phyloP scores from a whole-genome alignment of 2,888 invertebrate species.

The Nesidiocoris tenuis region DNA sequence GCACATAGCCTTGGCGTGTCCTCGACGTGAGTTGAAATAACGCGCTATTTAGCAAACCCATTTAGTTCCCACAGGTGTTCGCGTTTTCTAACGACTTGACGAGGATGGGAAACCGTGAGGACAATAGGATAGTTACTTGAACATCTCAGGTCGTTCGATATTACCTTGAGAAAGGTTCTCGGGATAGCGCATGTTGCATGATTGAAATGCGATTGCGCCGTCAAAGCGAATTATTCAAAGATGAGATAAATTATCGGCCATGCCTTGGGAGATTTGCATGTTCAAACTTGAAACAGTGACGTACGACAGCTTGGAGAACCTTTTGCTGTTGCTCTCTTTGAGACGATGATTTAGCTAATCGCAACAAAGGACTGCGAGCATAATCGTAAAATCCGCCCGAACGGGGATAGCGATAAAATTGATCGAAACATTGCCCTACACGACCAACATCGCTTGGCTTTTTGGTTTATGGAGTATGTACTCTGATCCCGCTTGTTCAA shows the following conservation, averaged over 20 bases:
- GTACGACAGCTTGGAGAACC: not conserved
- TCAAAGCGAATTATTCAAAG: not conserved
- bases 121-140: not conserved
- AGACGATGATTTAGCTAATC: not conserved
- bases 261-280: not conserved
- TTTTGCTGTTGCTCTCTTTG: not conserved
- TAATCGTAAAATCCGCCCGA: not conserved
- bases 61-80: not conserved
- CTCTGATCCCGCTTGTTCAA: too few relatives aligned
- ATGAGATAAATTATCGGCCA: not conserved
- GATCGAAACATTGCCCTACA: too few relatives aligned
- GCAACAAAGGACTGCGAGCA: not conserved
- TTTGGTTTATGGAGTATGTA: too few relatives aligned
- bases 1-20: too few relatives aligned
- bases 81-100: not conserved
- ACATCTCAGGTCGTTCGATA: not conserved
- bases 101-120: not conserved
- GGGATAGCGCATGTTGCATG: not conserved
- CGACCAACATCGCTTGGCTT: too few relatives aligned
- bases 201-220: not conserved
- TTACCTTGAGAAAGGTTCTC: not conserved
- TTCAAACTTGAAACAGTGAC: not conserved
- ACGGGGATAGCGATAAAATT: too few relatives aligned
- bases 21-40: too few relatives aligned
- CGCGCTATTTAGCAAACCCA: too few relatives aligned